Percentiles rank a stretch among this genome's conserved stretches.
These are phyloP conservation scores for Paramisgurnus dabryanus DNA, from an alignment of 2,113 vertebrate genomes.

Conservation along the genomic window DNA sequence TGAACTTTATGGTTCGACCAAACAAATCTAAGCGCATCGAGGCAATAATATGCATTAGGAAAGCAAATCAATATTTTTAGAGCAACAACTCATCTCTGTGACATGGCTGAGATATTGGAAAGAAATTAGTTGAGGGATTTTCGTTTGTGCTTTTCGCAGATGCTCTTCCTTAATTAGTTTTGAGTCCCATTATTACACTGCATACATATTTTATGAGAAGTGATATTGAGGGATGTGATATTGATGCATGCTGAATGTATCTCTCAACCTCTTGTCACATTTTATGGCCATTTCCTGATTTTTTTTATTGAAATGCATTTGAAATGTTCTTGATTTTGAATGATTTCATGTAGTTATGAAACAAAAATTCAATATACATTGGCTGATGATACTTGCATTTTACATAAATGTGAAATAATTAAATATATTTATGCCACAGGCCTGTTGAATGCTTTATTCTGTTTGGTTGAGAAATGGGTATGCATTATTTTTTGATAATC, in stretches of 20 bases:
- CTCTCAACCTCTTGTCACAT: slow-evolving; percentile 32
- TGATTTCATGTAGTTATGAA: background rate
- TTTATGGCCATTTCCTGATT: slow-evolving; percentile 23
- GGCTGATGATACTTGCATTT: too few species aligned
- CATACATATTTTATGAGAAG: slow-evolving; percentile 49
- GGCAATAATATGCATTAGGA: background rate
- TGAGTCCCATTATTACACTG: slow-evolving; percentile 30
- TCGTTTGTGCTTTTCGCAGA: slow-evolving; percentile 31
- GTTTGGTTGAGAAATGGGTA: too few species aligned
- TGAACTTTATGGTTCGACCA: background rate
- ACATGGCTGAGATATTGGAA: background rate
- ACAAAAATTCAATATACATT: too few species aligned
- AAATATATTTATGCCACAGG: too few species aligned
- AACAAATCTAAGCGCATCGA: background rate
- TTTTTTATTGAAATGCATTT: background rate
- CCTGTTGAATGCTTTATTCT: too few species aligned
- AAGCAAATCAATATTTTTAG: slow-evolving; percentile 25
- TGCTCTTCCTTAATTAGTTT: slow-evolving; percentile 40
- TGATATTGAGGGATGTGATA: slow-evolving; percentile 10
- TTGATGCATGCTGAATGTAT: slow-evolving; percentile 2
- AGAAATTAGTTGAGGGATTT: slow-evolving; percentile 16
- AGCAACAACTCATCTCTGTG: slow-evolving; percentile 1
- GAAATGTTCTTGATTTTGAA: background rate
- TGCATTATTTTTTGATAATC: too few species aligned
- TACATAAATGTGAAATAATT: too few species aligned